Base-by-base conservation (phyloP, 2,888 invertebrate species). In the Caenorhabditis becei region DNA sequence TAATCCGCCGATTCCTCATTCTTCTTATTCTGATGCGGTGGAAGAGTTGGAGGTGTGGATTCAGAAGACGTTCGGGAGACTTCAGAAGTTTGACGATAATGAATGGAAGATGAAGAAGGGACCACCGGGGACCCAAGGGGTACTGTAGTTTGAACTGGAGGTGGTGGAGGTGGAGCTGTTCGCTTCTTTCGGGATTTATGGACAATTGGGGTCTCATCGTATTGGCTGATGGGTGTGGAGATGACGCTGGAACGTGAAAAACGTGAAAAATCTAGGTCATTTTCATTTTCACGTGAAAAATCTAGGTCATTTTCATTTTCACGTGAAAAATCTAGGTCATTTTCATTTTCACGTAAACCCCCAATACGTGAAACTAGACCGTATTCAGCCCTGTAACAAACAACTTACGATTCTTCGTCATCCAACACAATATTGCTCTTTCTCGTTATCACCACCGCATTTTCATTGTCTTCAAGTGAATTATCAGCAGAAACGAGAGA, bases 181-280 rank as follows among this genome's bases (percentile, higher is more conserved):
- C 67, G 54, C 56, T 74, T 74, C 32, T 62, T 53, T 18, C 61
- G 47, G 1, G 44, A 23, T 47, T 67, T 53, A 16, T 61, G 47
- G 16, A 65, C 63, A 20, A 66, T 62, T 53, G 70, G 67, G 11
- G 61, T 62, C 23, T 80, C 79, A n/a, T 80, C 75, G 18, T 80
- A 80, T 54, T 74, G 75, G 32, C 80, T 80, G 65, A 80, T 53
- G 0, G 80, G 80, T 0, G 75, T 80, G 3, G 80, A 65, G n/a
- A 75, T 26, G 7, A 80, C 70, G 16, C 80, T 80, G 61, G 18
- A 75, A 74, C 16, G 0, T n/a, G n/a, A n/a, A n/a, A n/a, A n/a
- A n/a, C n/a, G n/a, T n/a, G n/a, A n/a, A n/a, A n/a, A n/a, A n/a
- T n/a, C n/a, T n/a, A n/a, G n/a, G n/a, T n/a, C n/a, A n/a, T n/a